These are phyloP conservation scores for Helogale parvula DNA, from an alignment of 2,113 vertebrate genomes.

Conservation along the genomic window DNA sequence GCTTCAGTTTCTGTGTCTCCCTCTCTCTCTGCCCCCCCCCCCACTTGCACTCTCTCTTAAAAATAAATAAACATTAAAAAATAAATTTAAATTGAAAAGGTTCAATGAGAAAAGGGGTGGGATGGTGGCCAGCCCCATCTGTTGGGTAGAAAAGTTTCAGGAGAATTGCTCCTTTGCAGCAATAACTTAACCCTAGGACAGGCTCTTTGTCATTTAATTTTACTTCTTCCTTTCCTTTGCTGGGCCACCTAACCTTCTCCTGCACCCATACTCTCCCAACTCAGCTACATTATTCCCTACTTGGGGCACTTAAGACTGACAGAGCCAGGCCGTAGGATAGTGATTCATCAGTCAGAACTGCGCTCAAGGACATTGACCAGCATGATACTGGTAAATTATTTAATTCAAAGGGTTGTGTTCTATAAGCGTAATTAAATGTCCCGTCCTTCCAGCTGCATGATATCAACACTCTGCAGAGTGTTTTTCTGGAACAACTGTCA, in stretches of 20 bases:
- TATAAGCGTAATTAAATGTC: background rate
- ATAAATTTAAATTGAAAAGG: background rate
- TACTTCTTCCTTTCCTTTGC: background rate
- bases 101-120: background rate
- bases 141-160: background rate
- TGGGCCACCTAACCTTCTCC: background rate
- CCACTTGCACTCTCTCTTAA: too few relatives aligned
- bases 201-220: background rate
- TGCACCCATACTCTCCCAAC: background rate
- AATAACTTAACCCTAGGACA: background rate
- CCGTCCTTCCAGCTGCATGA: background rate
- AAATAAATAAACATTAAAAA: too few relatives aligned
- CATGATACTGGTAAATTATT: background rate
- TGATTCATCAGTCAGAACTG: background rate
- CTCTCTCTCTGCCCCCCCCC: too few relatives aligned
- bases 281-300: background rate
- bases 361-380: background rate
- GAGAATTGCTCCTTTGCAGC: background rate
- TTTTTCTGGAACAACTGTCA: background rate
- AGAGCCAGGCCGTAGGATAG: background rate
- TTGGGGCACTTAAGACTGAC: background rate
- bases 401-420: background rate
- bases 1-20: too few relatives aligned
- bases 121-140: background rate
- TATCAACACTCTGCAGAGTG: background rate